A percentile compares a stretch with the other conserved stretches of the same genome.
Conservation (phyloP, 2,113 vertebrate genomes). For the Proteles cristata region DNA sequence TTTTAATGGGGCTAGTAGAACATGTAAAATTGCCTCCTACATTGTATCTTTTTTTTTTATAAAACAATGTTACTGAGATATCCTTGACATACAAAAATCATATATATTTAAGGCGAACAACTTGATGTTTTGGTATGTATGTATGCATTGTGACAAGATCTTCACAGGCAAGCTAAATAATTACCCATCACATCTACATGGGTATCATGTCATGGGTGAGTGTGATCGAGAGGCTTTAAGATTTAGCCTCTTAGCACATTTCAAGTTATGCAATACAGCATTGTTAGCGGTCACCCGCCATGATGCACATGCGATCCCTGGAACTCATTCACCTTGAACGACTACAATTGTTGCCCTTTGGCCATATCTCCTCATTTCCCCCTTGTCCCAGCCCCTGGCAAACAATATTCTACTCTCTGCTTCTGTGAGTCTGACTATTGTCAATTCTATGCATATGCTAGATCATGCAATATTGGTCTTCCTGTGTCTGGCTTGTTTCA, state of each 20-base stretch:
- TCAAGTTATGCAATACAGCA: background rate
- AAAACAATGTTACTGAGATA: background rate
- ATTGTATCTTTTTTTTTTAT: background rate
- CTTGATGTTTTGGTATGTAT: background rate
- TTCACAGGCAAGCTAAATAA: background rate
- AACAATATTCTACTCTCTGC: background rate
- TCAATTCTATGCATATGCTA: background rate
- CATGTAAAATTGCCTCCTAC: background rate
- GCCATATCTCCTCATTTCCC: background rate
- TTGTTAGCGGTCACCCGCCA: background rate
- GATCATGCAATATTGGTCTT: background rate
- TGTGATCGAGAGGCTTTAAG: background rate
- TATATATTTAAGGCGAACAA: background rate
- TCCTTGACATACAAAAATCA: background rate
- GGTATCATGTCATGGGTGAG: background rate
- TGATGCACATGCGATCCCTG: background rate
- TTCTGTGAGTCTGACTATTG: background rate
- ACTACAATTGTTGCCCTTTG: background rate
- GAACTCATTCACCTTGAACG: background rate
- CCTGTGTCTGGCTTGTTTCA: background rate
- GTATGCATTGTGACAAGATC: background rate
- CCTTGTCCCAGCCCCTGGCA: background rate
- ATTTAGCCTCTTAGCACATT: background rate
- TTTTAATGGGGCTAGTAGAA: background rate
- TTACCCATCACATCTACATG: background rate